Conservation (phyloP, 2,113 vertebrate species). For the Muntiacus reevesi region DNA sequence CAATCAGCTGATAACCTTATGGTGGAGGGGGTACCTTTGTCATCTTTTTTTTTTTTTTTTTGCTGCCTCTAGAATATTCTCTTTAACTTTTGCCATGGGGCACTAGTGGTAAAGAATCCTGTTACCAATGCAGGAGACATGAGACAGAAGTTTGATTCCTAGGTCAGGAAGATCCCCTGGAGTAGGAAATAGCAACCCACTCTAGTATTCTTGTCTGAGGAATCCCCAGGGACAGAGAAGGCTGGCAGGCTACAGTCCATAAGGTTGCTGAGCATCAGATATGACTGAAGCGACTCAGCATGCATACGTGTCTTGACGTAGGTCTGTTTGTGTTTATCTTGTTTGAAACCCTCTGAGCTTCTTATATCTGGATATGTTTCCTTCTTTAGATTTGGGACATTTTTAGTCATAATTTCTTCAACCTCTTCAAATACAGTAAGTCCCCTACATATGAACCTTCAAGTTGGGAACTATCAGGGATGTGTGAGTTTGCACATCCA, state of each 20-base stretch:
- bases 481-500: background rate
- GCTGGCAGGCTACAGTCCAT: background rate
- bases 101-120: background rate
- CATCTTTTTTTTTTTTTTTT: background rate
- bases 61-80: background rate
- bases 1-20: background rate
- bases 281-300: background rate
- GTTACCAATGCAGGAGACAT: background rate
- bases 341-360: background rate
- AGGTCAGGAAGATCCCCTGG: background rate
- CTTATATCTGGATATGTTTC: background rate
- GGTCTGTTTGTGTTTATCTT: background rate
- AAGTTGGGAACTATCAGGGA: background rate
- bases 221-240: background rate
- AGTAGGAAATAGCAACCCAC: background rate
- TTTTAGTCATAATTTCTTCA: background rate
- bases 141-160: background rate
- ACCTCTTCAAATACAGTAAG: background rate
- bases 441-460: background rate
- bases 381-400: background rate
- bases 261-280: background rate
- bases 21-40: background rate
- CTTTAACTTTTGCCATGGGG: background rate
- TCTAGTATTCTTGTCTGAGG: background rate
- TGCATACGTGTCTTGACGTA: fast-evolving